Percentiles rank a stretch among this genome's conserved stretches.
These are phyloP conservation scores for Tautogolabrus adspersus DNA, from an alignment of 2,113 vertebrate species.

Conservation along the genomic window DNA sequence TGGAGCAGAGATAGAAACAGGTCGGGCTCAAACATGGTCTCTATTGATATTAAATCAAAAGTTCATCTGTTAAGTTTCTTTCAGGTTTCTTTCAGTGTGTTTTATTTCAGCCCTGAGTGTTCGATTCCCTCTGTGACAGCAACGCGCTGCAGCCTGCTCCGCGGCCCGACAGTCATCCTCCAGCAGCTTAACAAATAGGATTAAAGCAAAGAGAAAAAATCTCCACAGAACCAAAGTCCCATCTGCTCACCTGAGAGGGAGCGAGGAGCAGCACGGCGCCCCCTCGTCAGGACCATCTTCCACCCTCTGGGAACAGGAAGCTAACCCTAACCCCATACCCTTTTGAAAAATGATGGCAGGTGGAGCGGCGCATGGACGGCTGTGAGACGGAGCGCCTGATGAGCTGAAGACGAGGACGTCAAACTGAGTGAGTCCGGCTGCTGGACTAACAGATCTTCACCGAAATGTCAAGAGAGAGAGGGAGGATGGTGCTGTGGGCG, in stretches of 20 bases:
- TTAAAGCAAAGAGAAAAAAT: conserved; percentile 85
- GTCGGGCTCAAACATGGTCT: too few relatives aligned
- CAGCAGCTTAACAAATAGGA: conserved; percentile 93
- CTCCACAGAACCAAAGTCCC: conserved; percentile 73
- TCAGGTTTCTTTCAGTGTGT: background rate
- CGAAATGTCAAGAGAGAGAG: conserved; percentile 68
- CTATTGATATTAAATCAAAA: too few relatives aligned
- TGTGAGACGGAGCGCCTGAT: background rate
- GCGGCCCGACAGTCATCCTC: conserved; percentile 67
- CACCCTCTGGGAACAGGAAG: too few relatives aligned
- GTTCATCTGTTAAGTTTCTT: too few relatives aligned
- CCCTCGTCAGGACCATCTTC: too few relatives aligned
- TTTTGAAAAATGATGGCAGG: background rate
- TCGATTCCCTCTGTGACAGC: background rate
- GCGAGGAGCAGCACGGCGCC: conserved; percentile 42
- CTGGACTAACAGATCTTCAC: background rate
- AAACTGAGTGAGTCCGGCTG: background rate
- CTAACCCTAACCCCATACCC: too few relatives aligned
- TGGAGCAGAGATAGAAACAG: too few relatives aligned
- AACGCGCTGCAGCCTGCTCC: background rate
- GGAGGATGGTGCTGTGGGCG: conserved; percentile 82
- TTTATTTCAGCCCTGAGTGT: background rate
- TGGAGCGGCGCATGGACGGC: background rate
- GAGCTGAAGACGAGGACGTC: conserved; percentile 37
- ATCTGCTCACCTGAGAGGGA: conserved; percentile 87